These are phyloP conservation scores for Saccopteryx leptura DNA, from an alignment of 2,113 vertebrate species.

Conservation along the genomic window DNA sequence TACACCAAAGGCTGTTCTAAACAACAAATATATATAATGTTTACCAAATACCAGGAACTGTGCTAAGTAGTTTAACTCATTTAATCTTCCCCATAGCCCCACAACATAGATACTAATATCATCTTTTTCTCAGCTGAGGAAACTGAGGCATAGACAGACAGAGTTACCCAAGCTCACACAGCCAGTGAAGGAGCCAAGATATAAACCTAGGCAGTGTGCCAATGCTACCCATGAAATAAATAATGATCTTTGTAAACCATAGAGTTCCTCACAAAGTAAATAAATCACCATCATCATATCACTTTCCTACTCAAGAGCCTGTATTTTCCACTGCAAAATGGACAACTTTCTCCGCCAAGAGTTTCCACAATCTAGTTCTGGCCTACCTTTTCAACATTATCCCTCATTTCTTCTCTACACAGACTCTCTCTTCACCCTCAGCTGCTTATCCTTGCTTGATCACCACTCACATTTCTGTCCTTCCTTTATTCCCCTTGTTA, in stretches of 20 bases:
- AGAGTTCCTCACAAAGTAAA: neutral
- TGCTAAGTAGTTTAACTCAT: slow-evolving; percentile 14
- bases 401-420: neutral
- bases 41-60: neutral
- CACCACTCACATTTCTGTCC: neutral
- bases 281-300: neutral
- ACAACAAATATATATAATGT: neutral
- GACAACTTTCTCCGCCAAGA: neutral
- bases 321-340: neutral
- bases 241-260: neutral
- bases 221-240: neutral
- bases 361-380: neutral
- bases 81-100: neutral
- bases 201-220: neutral
- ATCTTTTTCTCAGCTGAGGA: neutral
- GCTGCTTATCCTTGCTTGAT: neutral
- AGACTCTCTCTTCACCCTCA: neutral
- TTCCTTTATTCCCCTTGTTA: neutral
- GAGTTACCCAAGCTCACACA: neutral
- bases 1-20: neutral
- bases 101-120: neutral
- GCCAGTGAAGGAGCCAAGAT: neutral
- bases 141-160: neutral
- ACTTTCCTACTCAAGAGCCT: neutral
- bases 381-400: neutral